Conservation (phyloP, 2,888 invertebrate genomes). For the Cheilosia variabilis region DNA sequence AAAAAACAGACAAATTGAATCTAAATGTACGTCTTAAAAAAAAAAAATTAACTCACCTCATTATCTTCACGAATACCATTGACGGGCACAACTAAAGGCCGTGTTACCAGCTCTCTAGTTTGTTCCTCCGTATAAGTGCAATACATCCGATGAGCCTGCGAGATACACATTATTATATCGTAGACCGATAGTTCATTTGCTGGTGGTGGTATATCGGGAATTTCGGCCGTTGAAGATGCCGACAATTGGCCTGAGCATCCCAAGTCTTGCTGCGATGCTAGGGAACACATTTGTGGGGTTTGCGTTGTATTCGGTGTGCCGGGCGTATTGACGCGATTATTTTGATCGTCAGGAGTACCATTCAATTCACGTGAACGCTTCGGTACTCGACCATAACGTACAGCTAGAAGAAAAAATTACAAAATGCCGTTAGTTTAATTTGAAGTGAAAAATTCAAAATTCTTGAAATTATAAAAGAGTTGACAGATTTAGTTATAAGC, state of each 20-base stretch:
- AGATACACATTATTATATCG: conserved; percentile 91
- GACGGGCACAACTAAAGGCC: conserved; percentile 87
- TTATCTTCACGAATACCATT: conserved; percentile 81
- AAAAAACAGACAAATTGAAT: not conserved
- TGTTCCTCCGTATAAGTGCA: conserved; percentile 95
- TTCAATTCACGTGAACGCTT: conserved; percentile 94
- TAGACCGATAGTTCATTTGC: conserved; percentile 88
- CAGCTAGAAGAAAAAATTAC: conserved; percentile 87
- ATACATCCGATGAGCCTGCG: conserved; percentile 93
- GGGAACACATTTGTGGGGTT: conserved; percentile 84
- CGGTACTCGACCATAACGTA: conserved; percentile 97
- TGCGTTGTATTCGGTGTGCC: conserved; percentile 84
- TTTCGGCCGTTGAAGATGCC: conserved; percentile 72
- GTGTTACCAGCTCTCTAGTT: conserved; percentile 88
- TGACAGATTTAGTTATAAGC: not conserved
- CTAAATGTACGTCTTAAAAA: not conserved
- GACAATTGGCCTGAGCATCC: conserved; percentile 80
- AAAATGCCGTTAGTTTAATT: not conserved
- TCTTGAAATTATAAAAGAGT: not conserved
- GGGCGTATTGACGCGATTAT: conserved; percentile 83
- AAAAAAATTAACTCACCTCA: conserved; percentile 44
- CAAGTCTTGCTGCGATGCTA: conserved; percentile 83
- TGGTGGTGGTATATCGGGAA: conserved; percentile 76
- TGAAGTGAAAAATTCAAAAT: not conserved
- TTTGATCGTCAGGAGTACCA: conserved; percentile 80